These are phyloP conservation scores for Borostomias antarcticus DNA, from an alignment of 2,797 vertebrate species.

Conservation along the genomic window DNA sequence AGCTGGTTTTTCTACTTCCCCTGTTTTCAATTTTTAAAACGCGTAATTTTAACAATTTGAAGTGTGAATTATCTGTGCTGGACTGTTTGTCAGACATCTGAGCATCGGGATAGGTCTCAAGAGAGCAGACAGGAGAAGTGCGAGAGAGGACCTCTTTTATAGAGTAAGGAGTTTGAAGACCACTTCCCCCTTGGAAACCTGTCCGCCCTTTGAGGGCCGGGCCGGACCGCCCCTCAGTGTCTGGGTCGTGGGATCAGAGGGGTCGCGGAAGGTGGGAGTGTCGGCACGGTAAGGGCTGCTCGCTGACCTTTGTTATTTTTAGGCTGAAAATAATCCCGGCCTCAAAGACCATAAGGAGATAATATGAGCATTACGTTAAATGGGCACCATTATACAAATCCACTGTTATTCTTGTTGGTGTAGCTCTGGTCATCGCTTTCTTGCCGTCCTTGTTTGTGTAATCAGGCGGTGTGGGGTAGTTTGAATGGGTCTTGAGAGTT, in stretches of 20 bases:
- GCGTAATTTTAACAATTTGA: too few species aligned
- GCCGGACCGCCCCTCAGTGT: constrained; percentile 39
- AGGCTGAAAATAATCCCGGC: constrained; percentile 67
- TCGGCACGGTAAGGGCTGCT: constrained; percentile 61
- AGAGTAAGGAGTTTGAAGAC: background rate
- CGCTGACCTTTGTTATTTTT: constrained; percentile 73
- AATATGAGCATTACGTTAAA: constrained; percentile 76
- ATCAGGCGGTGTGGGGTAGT: constrained; percentile 62
- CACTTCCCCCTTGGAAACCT: constrained; percentile 38
- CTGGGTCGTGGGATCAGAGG: constrained; percentile 76
- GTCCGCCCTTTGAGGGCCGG: constrained; percentile 41
- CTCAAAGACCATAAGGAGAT: constrained; percentile 72
- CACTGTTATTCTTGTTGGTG: constrained; percentile 75
- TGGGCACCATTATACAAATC: constrained; percentile 70
- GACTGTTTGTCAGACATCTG: too few species aligned
- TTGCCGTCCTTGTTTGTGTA: constrained; percentile 50
- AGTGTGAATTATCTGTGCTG: too few species aligned
- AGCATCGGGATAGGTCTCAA: too few species aligned
- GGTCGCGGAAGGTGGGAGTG: constrained; percentile 72
- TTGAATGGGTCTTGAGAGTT: constrained; percentile 24
- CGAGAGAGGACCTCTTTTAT: too few species aligned
- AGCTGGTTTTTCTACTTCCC: too few species aligned
- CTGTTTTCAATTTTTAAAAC: too few species aligned
- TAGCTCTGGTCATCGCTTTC: constrained; percentile 63
- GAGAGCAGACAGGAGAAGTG: background rate